A percentile compares a stretch with the other conserved stretches of the same genome.
Evolutionary conservation across 2,113 vertebrate genomes (phyloP).

Genomic region (Varanus komodoensis): DNA sequence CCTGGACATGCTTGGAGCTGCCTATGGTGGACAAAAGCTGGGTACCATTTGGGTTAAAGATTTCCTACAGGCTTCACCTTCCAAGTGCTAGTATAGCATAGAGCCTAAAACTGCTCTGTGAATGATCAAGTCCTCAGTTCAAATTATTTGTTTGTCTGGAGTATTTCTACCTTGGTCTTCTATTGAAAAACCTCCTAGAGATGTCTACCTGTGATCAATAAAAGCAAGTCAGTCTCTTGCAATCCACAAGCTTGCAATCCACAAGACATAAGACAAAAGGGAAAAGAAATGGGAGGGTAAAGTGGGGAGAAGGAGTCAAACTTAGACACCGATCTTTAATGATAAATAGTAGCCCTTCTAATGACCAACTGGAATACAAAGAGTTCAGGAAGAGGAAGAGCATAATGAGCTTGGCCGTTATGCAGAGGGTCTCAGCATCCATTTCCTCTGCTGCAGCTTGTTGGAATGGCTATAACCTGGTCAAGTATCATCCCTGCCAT

Average conservation of each 20-base stretch:
- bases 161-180: not conserved
- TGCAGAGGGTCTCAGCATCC: not conserved
- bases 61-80: not conserved
- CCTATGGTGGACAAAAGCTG: not conserved
- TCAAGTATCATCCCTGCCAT: not conserved
- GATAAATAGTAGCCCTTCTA: too few species aligned
- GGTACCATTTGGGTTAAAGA: not conserved
- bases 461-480: not conserved
- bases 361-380: too few species aligned
- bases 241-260: not conserved
- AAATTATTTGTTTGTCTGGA: too few species aligned
- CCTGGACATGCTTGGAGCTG: not conserved
- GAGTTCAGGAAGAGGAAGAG: not conserved
- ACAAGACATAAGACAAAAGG: not conserved
- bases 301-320: not conserved
- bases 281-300: not conserved
- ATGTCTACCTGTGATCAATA: not conserved
- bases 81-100: not conserved
- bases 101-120: not conserved
- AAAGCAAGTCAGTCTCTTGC: not conserved
- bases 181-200: not conserved
- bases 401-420: not conserved
- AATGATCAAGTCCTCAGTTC: not conserved
- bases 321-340: not conserved
- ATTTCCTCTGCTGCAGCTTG: not conserved